Percentiles rank a stretch among this genome's conserved stretches.
These are phyloP conservation scores for Urocynchramus pylzowi DNA, from an alignment of 2,113 vertebrate species.

Conservation along the genomic window DNA sequence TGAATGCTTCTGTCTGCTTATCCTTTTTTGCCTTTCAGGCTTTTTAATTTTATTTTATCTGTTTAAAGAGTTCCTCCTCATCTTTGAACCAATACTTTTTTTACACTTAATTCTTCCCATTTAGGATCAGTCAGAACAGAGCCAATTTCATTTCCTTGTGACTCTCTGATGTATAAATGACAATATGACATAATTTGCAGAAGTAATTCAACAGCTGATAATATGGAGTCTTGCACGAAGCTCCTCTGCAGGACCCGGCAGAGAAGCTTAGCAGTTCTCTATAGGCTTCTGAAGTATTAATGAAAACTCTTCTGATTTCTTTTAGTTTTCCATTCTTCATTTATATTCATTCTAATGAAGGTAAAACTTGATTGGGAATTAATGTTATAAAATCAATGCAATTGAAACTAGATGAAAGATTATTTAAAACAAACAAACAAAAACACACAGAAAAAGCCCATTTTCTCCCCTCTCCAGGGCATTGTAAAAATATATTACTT, in stretches of 20 bases:
- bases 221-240: neutral
- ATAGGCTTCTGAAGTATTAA: neutral
- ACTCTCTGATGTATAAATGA: neutral
- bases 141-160: neutral
- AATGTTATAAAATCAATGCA: neutral
- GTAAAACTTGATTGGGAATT: neutral
- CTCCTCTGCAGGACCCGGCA: neutral
- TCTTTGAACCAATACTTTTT: neutral
- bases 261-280: neutral
- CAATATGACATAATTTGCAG: neutral
- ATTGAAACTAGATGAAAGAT: neutral
- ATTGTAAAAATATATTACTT: neutral
- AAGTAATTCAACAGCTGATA: neutral
- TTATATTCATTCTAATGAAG: neutral
- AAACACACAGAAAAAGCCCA: neutral
- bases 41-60: neutral
- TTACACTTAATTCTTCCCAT: neutral
- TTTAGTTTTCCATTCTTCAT: neutral
- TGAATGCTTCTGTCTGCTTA: neutral
- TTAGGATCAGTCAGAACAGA: neutral
- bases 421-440: neutral
- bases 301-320: neutral
- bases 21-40: neutral
- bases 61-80: neutral
- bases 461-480: neutral